Base-by-base conservation (phyloP, 2,797 vertebrate species). In the Lagodon rhomboides region DNA sequence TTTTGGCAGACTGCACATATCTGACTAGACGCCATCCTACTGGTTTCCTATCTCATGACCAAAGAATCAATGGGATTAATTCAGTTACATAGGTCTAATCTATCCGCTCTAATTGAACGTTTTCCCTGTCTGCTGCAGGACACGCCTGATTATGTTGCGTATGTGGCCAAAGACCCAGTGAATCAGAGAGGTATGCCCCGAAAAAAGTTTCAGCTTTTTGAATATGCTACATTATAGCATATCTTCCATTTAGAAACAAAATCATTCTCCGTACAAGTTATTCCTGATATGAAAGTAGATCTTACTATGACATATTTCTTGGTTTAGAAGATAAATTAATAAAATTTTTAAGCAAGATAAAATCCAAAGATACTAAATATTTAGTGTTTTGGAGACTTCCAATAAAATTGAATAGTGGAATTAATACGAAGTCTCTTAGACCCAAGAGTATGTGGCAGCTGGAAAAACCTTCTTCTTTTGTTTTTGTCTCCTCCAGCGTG, bases 111-210 rank as follows among this genome's bases (percentile, higher is more conserved):
- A 71, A 88, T 73, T 81, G 17, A 66, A 77, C 80, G 74, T 25
- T 61, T 80, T 38, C 60, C 63, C n/a, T 50, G 60, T 88, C 30
- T 93, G 38, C 81, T 89, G 66, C 91, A 99, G 98, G 98, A 99
- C 81, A 97, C 97, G 59, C 96, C 96, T 0, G 98, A 99, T 86
- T 99, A 99, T 0, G 98, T 99, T 17, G 98, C 98, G 1, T 99
- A 99, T 0, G 98, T 99, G 0, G 98, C 98, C 88, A 99, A 99
- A 95, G 98, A 99, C 85, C 98, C 98, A 66, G 96, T 99, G 77
- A 99, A 99, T 90, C 98, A 98, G 91, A 96, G 98, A 98, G 98
- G 98, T 99, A 95, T 68, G 68, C 70, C 44, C 53, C 20, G 1
- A 30, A 54, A 76, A 47, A 76, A 64, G 6, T 62, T 70, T 63